Evolutionary conservation across 2,888 invertebrate species (phyloP).

Genomic region (Electrophaes corylata): DNA sequence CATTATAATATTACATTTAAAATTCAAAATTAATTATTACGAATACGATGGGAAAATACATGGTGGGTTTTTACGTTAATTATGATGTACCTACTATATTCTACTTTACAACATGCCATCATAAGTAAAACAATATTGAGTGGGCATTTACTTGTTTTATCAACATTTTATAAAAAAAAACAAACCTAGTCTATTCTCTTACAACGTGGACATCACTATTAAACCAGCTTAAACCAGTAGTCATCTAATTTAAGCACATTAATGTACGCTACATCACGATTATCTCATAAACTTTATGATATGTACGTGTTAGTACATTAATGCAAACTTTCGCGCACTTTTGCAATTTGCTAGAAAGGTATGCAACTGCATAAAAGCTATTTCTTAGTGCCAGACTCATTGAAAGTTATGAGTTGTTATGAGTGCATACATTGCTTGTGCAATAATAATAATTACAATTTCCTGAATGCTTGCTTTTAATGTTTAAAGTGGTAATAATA

Average conservation of each 20-base stretch:
- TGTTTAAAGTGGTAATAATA: neutral
- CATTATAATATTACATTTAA: no score
- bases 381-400: conserved; percentile 12
- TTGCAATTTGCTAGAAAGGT: conserved; percentile 27
- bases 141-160: no score
- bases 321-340: conserved; percentile 28
- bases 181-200: no score
- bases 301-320: conserved; percentile 50
- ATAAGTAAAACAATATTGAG: no score
- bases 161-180: no score
- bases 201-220: neutral
- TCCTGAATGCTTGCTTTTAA: conserved; percentile 9
- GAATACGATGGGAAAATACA: no score
- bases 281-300: conserved; percentile 36
- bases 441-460: conserved; percentile 17
- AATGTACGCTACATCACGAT: conserved; percentile 25
- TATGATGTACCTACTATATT: no score
- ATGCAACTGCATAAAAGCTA: conserved; percentile 7
- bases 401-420: conserved; percentile 5
- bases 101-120: no score
- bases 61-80: no score
- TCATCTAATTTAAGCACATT: neutral
- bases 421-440: neutral
- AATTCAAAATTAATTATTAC: no score
- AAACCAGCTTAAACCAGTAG: neutral